Conservation (phyloP, 2,113 vertebrate genomes). For the Falco punctatus region DNA sequence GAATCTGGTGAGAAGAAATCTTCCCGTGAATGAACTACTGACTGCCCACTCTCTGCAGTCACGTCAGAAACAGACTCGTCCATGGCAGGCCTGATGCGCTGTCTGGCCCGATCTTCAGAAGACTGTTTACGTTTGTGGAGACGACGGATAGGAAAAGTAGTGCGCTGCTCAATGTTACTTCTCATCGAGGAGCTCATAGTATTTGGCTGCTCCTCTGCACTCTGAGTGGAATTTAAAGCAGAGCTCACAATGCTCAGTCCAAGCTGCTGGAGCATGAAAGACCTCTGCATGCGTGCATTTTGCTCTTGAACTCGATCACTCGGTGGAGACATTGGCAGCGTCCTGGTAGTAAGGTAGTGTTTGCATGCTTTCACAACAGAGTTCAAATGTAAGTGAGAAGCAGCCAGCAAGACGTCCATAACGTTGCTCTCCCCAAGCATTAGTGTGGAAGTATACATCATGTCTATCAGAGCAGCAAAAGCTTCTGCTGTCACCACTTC, state of each 20-base stretch:
- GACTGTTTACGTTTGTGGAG: slow-evolving; percentile 93
- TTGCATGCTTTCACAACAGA: slow-evolving; percentile 97
- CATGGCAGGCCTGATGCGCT: slow-evolving; percentile 80
- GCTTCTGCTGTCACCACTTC: slow-evolving; percentile 97
- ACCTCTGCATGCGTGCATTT: slow-evolving; percentile 89
- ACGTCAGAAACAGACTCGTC: slow-evolving; percentile 75
- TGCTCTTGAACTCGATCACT: slow-evolving; percentile 83
- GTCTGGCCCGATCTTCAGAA: slow-evolving; percentile 86
- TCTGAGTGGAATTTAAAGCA: slow-evolving; percentile 79
- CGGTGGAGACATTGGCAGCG: slow-evolving; percentile 88
- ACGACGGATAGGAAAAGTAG: slow-evolving; percentile 86
- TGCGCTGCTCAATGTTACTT: slow-evolving; percentile 81
- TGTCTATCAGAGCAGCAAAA: slow-evolving; percentile 94
- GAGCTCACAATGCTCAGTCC: slow-evolving; percentile 94
- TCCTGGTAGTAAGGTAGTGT: slow-evolving; percentile 95
- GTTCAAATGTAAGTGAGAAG: slow-evolving; percentile 95
- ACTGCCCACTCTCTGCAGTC: slow-evolving; percentile 62
- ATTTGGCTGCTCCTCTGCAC: slow-evolving; percentile 68
- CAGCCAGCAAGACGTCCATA: slow-evolving; percentile 95
- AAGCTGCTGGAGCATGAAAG: slow-evolving; percentile 95
- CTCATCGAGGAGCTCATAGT: slow-evolving; percentile 71
- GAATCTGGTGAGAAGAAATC: slow-evolving; percentile 89
- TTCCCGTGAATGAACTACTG: slow-evolving; percentile 71
- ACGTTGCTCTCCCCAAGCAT: slow-evolving; percentile 98
- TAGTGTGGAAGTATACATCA: slow-evolving; percentile 98